A percentile compares a stretch with the other conserved stretches of the same genome.
These are phyloP conservation scores for Pelmatolapia mariae DNA, from an alignment of 2,113 vertebrate species.

Conservation along the genomic window DNA sequence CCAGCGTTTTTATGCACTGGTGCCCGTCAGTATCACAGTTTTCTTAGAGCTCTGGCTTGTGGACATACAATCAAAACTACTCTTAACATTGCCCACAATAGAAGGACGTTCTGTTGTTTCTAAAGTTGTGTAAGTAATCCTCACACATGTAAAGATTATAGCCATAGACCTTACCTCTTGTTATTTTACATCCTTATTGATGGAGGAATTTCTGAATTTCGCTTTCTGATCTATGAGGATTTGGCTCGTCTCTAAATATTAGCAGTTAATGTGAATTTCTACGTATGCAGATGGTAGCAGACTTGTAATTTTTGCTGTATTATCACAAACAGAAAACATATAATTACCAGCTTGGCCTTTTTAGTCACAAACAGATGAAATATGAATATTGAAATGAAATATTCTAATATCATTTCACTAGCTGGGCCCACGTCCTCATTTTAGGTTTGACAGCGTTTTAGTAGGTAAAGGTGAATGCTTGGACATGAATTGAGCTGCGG, in stretches of 20 bases:
- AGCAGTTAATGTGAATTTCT: background rate
- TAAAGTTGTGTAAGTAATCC: rapidly evolving
- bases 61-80: background rate
- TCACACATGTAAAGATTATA: background rate
- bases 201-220: rapidly evolving
- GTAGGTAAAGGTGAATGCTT: background rate
- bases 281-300: rapidly evolving
- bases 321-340: background rate
- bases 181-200: background rate
- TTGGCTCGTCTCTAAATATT: background rate
- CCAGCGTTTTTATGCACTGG: background rate
- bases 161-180: rapidly evolving
- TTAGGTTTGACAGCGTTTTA: background rate
- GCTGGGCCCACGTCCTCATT: background rate
- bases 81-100: background rate
- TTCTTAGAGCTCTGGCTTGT: background rate
- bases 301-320: background rate
- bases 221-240: background rate
- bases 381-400: background rate
- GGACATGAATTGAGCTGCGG: background rate
- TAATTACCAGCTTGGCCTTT: background rate
- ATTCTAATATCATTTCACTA: background rate
- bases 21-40: background rate
- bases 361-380: background rate
- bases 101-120: background rate